Percentiles rank a stretch among this genome's conserved stretches.
Conservation (phyloP, 2,113 vertebrate genomes). For the Nansenia antarctica region DNA sequence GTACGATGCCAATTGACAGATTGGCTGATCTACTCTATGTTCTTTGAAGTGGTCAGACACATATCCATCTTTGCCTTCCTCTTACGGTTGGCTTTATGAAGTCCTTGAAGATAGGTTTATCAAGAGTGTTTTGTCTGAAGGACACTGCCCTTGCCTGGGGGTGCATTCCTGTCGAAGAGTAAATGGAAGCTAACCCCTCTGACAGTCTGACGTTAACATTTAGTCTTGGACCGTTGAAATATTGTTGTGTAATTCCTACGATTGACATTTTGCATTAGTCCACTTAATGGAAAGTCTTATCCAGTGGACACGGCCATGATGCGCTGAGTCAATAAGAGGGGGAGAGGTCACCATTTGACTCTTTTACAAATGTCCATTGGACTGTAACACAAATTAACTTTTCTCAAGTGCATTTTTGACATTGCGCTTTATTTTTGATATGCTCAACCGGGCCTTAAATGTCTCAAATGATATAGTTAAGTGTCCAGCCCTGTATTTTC, state of each 20-base stretch:
- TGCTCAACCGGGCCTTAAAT: constrained; percentile 25
- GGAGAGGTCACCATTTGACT: constrained; percentile 20
- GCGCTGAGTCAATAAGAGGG: constrained; percentile 35
- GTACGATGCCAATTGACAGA: not conserved
- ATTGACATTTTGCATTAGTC: constrained; percentile 41
- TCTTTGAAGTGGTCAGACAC: not conserved
- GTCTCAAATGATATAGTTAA: constrained; percentile 51
- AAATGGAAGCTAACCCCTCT: constrained; percentile 24
- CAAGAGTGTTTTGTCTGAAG: not conserved
- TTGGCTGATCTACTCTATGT: not conserved
- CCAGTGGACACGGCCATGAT: constrained; percentile 13
- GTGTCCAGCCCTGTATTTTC: constrained; percentile 49
- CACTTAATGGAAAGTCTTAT: constrained; percentile 44
- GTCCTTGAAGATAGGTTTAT: not conserved
- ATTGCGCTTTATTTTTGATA: constrained; percentile 49
- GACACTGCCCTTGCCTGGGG: not conserved
- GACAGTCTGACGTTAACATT: constrained; percentile 51
- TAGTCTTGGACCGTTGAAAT: constrained; percentile 38
- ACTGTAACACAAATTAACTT: constrained; percentile 36
- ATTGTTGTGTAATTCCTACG: constrained; percentile 35
- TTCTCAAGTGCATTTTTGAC: constrained; percentile 46
- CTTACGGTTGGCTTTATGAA: not conserved
- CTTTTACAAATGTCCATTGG: constrained; percentile 29
- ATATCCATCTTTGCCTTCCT: not conserved
- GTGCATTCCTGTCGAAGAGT: not conserved